These are phyloP conservation scores for Mugil cephalus DNA, from an alignment of 2,113 vertebrate genomes.

Conservation along the genomic window DNA sequence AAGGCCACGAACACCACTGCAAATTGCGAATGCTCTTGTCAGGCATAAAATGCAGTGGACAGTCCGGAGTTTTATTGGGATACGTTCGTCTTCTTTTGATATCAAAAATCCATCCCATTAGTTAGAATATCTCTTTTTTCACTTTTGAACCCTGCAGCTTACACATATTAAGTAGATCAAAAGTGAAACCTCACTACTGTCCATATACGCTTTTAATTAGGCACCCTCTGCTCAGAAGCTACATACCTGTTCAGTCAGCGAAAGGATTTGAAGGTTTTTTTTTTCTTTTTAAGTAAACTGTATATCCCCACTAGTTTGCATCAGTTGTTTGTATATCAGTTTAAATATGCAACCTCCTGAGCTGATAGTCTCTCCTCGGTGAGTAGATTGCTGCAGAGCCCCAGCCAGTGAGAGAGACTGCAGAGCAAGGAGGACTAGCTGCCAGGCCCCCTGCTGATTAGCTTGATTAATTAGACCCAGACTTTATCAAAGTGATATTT, in stretches of 20 bases:
- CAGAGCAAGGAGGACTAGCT: slow-evolving; percentile 54
- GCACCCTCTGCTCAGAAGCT: no score
- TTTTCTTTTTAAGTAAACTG: no score
- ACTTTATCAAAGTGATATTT: slow-evolving; percentile 76
- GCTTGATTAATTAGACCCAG: slow-evolving; percentile 76
- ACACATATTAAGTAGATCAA: slow-evolving; percentile 20
- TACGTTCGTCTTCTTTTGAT: slow-evolving; percentile 2
- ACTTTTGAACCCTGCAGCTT: slow-evolving; percentile 6
- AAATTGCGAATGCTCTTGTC: not conserved
- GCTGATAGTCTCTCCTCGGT: slow-evolving; percentile 34
- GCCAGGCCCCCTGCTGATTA: slow-evolving; percentile 69
- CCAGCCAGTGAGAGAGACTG: slow-evolving; percentile 55
- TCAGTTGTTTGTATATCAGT: slow-evolving; percentile 26
- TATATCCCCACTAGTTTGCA: slow-evolving; percentile 7
- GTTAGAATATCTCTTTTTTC: slow-evolving; percentile 8
- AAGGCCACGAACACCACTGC: not conserved
- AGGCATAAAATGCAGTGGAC: not conserved
- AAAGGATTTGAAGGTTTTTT: no score
- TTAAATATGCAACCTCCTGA: slow-evolving; percentile 45
- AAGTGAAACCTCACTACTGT: slow-evolving; percentile 11
- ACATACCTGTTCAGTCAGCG: not conserved
- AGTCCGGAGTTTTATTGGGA: not conserved
- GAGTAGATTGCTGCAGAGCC: slow-evolving; percentile 61
- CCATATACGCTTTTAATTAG: not conserved
- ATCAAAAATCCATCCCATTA: slow-evolving; percentile 1